A percentile compares a stretch with the other conserved stretches of the same genome.
These are phyloP conservation scores for Metalampra italica DNA, from an alignment of 2,888 invertebrate genomes.

Conservation along the genomic window DNA sequence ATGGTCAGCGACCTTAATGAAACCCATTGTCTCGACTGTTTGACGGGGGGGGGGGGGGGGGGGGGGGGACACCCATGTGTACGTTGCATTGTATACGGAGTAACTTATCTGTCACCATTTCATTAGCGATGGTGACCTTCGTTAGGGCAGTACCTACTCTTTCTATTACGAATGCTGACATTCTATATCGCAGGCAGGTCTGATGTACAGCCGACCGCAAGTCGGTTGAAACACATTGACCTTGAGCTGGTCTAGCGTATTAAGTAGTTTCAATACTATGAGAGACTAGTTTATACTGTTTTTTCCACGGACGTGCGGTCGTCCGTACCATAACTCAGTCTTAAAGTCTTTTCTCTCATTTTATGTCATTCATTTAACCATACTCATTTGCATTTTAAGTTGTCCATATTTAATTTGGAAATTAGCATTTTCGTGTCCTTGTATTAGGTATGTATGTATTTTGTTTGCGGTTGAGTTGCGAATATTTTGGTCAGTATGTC, in stretches of 20 bases:
- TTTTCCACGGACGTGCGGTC: too few relatives aligned
- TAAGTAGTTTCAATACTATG: too few relatives aligned
- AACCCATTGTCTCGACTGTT: slow-evolving; percentile 35
- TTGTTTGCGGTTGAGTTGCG: neutral
- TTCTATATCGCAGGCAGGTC: neutral
- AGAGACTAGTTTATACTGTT: too few relatives aligned
- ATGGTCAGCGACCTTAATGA: slow-evolving; percentile 46
- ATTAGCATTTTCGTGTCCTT: slow-evolving; percentile 3
- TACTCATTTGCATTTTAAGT: too few relatives aligned
- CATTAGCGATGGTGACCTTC: neutral
- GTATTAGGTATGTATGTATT: neutral
- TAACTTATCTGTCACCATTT: neutral
- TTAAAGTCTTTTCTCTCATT: too few relatives aligned
- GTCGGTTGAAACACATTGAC: too few relatives aligned
- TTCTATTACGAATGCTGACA: neutral
- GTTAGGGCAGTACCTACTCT: neutral
- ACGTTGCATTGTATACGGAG: neutral
- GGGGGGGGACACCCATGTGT: slow-evolving; percentile 5
- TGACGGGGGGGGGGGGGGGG: neutral
- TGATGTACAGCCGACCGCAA: too few relatives aligned
- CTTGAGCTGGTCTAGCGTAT: too few relatives aligned
- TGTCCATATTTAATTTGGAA: neutral
- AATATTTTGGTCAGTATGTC: slow-evolving; percentile 4
- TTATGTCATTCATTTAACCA: too few relatives aligned
- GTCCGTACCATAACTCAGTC: too few relatives aligned